Evolutionary conservation across 2,113 vertebrate species (phyloP).

Genomic region (Echinops telfairi): DNA sequence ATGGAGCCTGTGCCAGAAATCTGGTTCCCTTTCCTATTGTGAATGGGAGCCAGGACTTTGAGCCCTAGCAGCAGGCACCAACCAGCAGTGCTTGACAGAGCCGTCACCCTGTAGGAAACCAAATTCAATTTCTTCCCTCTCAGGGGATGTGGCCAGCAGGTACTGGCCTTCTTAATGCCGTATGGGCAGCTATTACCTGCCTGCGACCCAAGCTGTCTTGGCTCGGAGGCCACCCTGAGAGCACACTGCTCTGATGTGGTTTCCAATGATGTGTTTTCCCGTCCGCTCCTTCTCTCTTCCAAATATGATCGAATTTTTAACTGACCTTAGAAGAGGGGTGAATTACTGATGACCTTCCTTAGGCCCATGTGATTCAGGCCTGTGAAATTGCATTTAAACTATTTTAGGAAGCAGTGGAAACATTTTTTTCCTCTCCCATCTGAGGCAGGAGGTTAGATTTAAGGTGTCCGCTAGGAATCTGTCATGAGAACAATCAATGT

Average conservation of each 20-base stretch:
- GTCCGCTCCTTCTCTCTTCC: not conserved
- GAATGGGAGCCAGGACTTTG: slow-evolving; percentile 10
- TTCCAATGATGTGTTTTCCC: not conserved
- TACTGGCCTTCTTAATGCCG: not conserved
- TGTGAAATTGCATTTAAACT: slow-evolving; percentile 6
- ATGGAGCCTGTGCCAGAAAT: slow-evolving; percentile 40
- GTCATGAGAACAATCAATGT: slow-evolving; percentile 4
- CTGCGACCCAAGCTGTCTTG: not conserved
- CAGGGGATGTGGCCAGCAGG: not conserved
- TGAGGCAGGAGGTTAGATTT: slow-evolving; percentile 52
- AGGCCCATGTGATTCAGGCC: not conserved
- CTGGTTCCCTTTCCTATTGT: not conserved
- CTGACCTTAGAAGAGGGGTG: slow-evolving; percentile 11
- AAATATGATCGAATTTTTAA: not conserved
- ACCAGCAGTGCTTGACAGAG: not conserved
- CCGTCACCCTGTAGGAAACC: not conserved
- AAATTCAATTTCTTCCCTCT: slow-evolving; percentile 62
- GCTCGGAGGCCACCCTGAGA: not conserved
- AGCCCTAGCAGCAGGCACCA: not conserved
- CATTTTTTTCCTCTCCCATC: no score
- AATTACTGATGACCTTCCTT: slow-evolving; percentile 20
- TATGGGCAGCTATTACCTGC: not conserved
- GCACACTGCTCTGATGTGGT: not conserved
- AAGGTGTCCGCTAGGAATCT: not conserved
- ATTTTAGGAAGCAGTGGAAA: slow-evolving; percentile 13